A percentile compares a stretch with the other conserved stretches of the same genome.
Evolutionary conservation across 1,140 invertebrate species (phyloP).

Genomic region (Acromyrmex charruanus): DNA sequence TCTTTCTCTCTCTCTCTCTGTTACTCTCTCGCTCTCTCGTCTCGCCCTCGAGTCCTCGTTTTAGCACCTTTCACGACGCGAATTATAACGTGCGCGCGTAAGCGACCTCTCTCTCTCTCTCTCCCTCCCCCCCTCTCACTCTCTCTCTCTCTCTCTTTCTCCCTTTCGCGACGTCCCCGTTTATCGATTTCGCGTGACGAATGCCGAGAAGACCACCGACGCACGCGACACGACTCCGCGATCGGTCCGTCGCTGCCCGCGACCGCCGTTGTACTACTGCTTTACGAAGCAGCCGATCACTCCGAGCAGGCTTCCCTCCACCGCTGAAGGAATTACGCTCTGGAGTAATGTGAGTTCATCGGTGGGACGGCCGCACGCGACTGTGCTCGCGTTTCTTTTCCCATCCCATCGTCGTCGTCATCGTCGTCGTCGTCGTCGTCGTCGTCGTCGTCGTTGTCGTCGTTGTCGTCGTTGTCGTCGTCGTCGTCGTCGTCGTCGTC

Average conservation of each 20-base stretch:
- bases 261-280: slow-evolving; percentile 18
- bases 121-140: slow-evolving; percentile 4
- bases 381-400: neutral
- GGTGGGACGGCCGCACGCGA: neutral
- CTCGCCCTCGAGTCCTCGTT: slow-evolving; percentile 23
- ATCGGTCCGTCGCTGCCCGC: slow-evolving; percentile 16
- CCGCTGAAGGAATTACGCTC: neutral
- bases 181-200: slow-evolving; percentile 61
- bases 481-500: neutral
- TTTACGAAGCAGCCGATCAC: neutral
- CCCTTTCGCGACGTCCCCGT: slow-evolving; percentile 49
- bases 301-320: neutral
- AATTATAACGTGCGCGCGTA: slow-evolving; percentile 43
- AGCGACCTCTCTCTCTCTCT: slow-evolving; percentile 26
- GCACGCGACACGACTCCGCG: slow-evolving; percentile 41
- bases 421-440: neutral
- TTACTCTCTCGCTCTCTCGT: neutral
- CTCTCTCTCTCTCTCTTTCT: slow-evolving; percentile 2
- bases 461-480: neutral
- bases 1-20: neutral
- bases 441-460: neutral
- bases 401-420: neutral
- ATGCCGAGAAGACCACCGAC: slow-evolving; percentile 55
- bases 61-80: slow-evolving; percentile 48
- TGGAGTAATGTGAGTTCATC: neutral